Evolutionary conservation across 2,888 invertebrate genomes (phyloP).

Genomic region (Morpho helenor): DNA sequence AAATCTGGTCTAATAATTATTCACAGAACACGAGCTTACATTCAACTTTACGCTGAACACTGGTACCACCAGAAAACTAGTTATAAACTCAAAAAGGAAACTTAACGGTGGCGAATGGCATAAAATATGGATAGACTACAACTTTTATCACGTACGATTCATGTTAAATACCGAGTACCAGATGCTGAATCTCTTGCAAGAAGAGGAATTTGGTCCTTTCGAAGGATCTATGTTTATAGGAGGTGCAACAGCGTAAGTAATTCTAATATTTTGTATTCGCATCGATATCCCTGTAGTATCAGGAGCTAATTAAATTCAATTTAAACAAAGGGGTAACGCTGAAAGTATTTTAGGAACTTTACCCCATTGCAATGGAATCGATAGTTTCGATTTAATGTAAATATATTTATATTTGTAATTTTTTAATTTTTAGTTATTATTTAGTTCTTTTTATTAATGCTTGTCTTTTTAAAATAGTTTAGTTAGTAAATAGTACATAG

Average conservation of each 20-base stretch:
- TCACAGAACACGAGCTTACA: conserved; percentile 88
- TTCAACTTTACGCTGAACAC: conserved; percentile 94
- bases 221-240: conserved; percentile 97
- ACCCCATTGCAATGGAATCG: no score
- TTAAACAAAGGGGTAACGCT: no score
- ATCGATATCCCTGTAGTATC: no score
- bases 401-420: no score
- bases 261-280: no score
- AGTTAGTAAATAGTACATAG: no score
- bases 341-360: no score
- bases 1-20: background rate
- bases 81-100: conserved; percentile 89
- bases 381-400: no score
- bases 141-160: conserved; percentile 94
- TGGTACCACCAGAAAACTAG: conserved; percentile 88
- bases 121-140: conserved; percentile 96
- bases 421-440: no score
- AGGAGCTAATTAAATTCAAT: no score
- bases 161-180: conserved; percentile 94
- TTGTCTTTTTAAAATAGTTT: no score
- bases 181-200: conserved; percentile 90
- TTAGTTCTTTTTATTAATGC: no score
- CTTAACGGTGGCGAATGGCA: conserved; percentile 97
- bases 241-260: conserved; percentile 92
- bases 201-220: conserved; percentile 94